phyloP scores from a whole-genome alignment of 2,888 invertebrate species.

The Taenaris catops region DNA sequence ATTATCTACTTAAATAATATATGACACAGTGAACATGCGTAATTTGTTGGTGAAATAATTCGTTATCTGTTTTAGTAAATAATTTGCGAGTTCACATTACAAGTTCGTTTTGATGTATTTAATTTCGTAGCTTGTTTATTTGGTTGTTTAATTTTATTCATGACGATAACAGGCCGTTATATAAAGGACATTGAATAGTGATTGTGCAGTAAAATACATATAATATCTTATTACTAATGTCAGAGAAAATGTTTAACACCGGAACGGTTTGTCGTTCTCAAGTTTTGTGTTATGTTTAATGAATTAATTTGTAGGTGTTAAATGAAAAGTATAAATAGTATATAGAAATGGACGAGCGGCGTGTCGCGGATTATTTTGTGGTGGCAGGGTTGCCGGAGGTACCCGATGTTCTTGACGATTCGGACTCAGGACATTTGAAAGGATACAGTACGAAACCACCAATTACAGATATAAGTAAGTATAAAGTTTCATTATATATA shows the following conservation, averaged over 20 bases:
- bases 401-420: slow-evolving; percentile 87
- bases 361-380: slow-evolving; percentile 98
- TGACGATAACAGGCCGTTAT: slow-evolving; percentile 1
- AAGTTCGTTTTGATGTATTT: slow-evolving; percentile 47
- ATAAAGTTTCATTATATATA: no score
- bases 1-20: slow-evolving; percentile 11
- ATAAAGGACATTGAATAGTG: slow-evolving; percentile 3
- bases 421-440: slow-evolving; percentile 90
- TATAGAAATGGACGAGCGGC: slow-evolving; percentile 86
- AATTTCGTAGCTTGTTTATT: slow-evolving; percentile 27
- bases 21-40: slow-evolving; percentile 25
- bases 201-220: slow-evolving; percentile 5
- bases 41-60: slow-evolving; percentile 28
- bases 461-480: slow-evolving; percentile 94
- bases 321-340: slow-evolving; percentile 11
- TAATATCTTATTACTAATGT: slow-evolving; percentile 4
- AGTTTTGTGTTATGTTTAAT: slow-evolving; percentile 5
- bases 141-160: slow-evolving; percentile 21
- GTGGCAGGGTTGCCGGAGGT: slow-evolving; percentile 95
- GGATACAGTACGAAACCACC: slow-evolving; percentile 92
- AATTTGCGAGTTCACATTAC: slow-evolving; percentile 54
- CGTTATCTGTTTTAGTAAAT: slow-evolving; percentile 37
- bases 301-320: slow-evolving; percentile 11
- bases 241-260: slow-evolving; percentile 5
- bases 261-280: slow-evolving; percentile 1